A percentile compares a stretch with the other conserved stretches of the same genome.
Conservation (phyloP, 1,140 invertebrate genomes). For the Zaprionus capensis region DNA sequence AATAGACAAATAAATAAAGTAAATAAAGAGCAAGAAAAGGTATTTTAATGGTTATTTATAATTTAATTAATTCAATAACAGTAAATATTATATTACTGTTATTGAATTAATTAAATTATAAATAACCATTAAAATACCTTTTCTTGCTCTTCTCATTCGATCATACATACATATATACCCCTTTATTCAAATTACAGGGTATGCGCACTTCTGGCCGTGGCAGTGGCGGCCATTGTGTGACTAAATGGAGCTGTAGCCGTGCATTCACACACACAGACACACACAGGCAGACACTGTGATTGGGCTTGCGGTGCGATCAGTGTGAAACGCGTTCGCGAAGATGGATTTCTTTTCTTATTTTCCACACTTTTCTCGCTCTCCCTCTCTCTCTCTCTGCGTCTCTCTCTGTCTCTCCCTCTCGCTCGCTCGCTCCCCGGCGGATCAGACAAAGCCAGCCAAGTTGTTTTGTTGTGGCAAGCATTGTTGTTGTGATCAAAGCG, state of each 20-base stretch:
- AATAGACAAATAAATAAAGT: background rate
- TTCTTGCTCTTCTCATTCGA: background rate
- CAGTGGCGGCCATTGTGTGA: constrained; percentile 49
- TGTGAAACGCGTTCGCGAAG: constrained; percentile 65
- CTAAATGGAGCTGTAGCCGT: constrained; percentile 49
- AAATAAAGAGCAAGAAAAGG: too few species aligned
- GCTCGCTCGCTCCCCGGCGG: background rate
- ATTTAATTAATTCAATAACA: too few species aligned
- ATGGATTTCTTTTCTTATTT: constrained; percentile 77
- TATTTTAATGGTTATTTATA: too few species aligned
- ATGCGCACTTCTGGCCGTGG: constrained; percentile 14
- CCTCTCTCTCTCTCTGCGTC: background rate
- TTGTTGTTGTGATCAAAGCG: constrained; percentile 82
- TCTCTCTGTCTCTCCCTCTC: constrained; percentile 2
- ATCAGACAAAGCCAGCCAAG: constrained; percentile 74
- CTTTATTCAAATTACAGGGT: background rate
- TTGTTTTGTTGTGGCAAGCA: constrained; percentile 83
- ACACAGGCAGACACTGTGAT: constrained; percentile 9
- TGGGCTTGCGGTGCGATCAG: constrained; percentile 55
- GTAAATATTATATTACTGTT: too few species aligned
- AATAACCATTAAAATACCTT: too few species aligned
- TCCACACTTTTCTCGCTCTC: constrained; percentile 35
- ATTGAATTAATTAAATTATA: too few species aligned
- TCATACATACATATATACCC: background rate
- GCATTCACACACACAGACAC: constrained; percentile 11